These are phyloP conservation scores for Drosophila maculinotata DNA, from an alignment of 2,888 invertebrate genomes.

Conservation along the genomic window DNA sequence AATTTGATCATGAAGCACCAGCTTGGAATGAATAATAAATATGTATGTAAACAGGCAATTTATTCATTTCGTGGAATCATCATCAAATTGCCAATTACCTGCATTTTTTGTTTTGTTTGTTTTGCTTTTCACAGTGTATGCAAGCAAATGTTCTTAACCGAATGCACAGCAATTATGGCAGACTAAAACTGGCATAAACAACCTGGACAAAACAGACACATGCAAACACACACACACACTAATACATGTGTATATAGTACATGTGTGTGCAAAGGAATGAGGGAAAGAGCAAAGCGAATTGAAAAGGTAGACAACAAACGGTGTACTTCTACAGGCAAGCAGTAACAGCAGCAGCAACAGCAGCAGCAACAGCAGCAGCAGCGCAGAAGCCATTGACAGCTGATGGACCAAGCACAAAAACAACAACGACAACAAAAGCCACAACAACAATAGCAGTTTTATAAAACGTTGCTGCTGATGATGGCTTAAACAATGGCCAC, in stretches of 20 bases:
- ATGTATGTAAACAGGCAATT: conserved; percentile 6
- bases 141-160: conserved; percentile 19
- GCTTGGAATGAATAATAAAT: neutral
- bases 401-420: conserved; percentile 53
- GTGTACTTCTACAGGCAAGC: conserved; percentile 39
- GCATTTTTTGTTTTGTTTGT: conserved; percentile 2
- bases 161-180: conserved; percentile 60
- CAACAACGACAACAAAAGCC: conserved; percentile 15
- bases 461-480: conserved; percentile 44
- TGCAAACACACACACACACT: conserved; percentile 12
- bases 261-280: conserved; percentile 1
- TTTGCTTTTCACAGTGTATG: conserved; percentile 44
- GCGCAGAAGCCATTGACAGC: conserved; percentile 57
- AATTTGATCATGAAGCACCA: neutral
- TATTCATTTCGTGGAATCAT: conserved; percentile 22
- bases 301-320: conserved; percentile 35
- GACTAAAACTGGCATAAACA: conserved; percentile 60
- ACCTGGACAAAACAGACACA: conserved; percentile 33
- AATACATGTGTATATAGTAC: neutral
- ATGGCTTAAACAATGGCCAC: conserved; percentile 62
- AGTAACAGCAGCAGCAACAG: conserved; percentile 15
- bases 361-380: conserved; percentile 38
- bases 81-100: conserved; percentile 34
- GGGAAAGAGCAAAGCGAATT: conserved; percentile 29
- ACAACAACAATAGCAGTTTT: conserved; percentile 9